phyloP scores from a whole-genome alignment of 2,113 vertebrate species.

The Gymnorhina tibicen region DNA sequence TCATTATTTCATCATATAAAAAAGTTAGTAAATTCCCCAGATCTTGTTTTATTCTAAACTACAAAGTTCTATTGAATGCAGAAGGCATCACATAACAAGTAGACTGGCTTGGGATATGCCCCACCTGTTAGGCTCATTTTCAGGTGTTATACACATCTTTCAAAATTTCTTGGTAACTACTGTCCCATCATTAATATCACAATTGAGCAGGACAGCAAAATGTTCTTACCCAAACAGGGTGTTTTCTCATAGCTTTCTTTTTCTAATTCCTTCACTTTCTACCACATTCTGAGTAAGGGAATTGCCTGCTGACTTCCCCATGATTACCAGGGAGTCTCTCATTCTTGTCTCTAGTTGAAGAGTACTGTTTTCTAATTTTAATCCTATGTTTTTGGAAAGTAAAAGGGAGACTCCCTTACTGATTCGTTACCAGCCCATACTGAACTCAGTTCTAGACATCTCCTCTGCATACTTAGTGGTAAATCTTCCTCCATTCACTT shows the following conservation, averaged over 20 bases:
- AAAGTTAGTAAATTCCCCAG: neutral
- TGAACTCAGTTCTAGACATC: neutral
- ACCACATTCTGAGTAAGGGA: neutral
- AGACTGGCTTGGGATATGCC: neutral
- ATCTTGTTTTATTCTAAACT: neutral
- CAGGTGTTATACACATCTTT: neutral
- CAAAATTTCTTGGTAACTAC: neutral
- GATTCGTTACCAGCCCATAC: neutral
- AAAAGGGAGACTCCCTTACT: neutral
- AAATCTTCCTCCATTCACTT: neutral
- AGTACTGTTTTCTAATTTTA: neutral
- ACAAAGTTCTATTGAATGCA: neutral
- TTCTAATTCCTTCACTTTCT: neutral
- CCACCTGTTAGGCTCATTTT: neutral
- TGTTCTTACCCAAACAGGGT: neutral
- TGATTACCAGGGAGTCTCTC: neutral
- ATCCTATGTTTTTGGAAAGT: neutral
- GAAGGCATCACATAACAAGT: neutral
- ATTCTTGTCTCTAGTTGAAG: neutral
- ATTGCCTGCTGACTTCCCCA: neutral
- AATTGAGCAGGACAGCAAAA: neutral
- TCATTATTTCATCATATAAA: neutral
- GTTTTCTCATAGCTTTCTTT: neutral
- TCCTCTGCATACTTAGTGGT: neutral
- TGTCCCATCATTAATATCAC: neutral